Base-by-base conservation (phyloP, 53 echinoderm and acorn worm species). In the Echinometra lucunter region DNA sequence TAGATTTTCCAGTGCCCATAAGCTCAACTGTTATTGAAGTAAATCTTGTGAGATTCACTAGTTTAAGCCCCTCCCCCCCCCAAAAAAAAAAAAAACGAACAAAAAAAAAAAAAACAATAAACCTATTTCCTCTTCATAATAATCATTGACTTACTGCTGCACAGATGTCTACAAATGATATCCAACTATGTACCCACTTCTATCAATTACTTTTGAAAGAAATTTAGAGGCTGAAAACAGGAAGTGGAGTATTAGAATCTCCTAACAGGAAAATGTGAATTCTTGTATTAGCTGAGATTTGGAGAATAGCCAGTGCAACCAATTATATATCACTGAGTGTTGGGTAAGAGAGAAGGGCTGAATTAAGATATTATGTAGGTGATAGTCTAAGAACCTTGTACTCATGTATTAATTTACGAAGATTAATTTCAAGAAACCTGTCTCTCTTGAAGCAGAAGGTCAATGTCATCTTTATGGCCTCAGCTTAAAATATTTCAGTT, bases 201-300 rank as follows among this genome's bases (percentile, higher is more conserved):
- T 60, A 23, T 45, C 70, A 44, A 69, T 69, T 67, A 23, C 70
- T 16, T 91, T 69, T 23, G 42, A 45, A 47, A 45, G 70, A 69
- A 44, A 66, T 27, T 91, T 66, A 44, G 91, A 45, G 45, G 91
- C 66, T 27, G 45, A 91, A 91, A 69, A 91, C 91, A 91, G 91
- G 91, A 91, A 69, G 69, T 69, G n/a, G n/a, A 40, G 91, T 40
- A 91, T 91, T 91, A 91, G 91, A 91, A 69, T 91, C 69, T 28
- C 45, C n/a, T 72, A 42, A 91, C 91, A 91, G 91, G 91, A 91
- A 91, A 91, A 45, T 6, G 89, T 69, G 70, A 91, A 91, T 67
- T 91, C 91, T 66, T 45, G 91, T 40, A 91, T 91, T 45, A 91
- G 3, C 40, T 40, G 91, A 28, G 91, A 91, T 70, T 91, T 91